Evolutionary conservation across 92 coral and sea anemone species (phyloP), one percentile per base, ranked within the genome.

Genomic region (Chrysogorgia sp.): DNA sequence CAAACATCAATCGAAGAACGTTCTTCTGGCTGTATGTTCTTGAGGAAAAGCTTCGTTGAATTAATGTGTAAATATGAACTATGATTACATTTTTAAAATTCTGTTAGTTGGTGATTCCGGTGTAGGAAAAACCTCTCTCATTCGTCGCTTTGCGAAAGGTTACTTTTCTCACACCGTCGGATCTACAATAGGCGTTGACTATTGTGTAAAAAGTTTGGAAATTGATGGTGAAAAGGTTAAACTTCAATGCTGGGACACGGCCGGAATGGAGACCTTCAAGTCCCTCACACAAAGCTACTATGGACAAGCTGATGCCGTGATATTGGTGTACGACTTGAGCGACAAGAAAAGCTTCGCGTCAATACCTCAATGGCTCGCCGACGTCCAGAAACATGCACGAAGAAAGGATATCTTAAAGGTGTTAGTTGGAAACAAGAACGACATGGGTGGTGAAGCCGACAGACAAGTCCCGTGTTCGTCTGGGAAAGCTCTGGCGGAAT

Each of bases 241-340:
- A 74, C 84, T 96, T 13, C 99, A 96, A 76, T 96, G 99, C 58
- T 92, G 97, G 93, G 99, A 96, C 71, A 96, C 99, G 1, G 99
- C 99, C 41, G 99, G 99, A 12, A 93, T 92, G 75, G 99, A 96
- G 63, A 85, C 90, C 80, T 92, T 92, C 67, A 90, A 90, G 58
- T 87, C 96, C 2, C 77, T 96, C 37, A 96, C 99, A 22, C 91
- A 88, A 66, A 96, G 97, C 59, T 96, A 96, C 58, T 96, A 96
- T 83, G 80, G 99, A 50, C 92, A 90, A 58, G 97, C 99, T 0
- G 99, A 96, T 69, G 99, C 99, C n/a, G 97, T 96, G 21, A 83
- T 96, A 35, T 72, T 96, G 64, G 88, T 96, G n/a, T 96, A 92
- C 81, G 99, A 96, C 77, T 86, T 96, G 21, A 96, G 97, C 25